Percentiles rank a stretch among this genome's conserved stretches.
phyloP scores from a whole-genome alignment of 2,113 vertebrate species.

The Actenoides hombroni region DNA sequence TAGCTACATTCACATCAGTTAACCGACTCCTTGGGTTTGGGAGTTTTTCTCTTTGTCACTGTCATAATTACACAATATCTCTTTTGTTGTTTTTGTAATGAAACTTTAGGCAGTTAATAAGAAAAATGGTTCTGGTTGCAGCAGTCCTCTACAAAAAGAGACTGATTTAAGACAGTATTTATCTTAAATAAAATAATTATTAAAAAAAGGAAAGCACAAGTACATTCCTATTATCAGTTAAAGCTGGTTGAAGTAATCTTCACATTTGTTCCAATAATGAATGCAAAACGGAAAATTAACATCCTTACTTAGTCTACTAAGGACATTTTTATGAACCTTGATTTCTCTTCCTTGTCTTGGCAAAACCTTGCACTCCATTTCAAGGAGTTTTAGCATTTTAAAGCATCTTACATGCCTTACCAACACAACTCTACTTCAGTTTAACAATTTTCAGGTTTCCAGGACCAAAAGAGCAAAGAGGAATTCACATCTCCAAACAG shows the following conservation, averaged over 20 bases:
- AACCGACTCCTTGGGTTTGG: not conserved
- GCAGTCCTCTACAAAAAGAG: not conserved
- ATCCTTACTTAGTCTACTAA: not conserved
- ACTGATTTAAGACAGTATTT: not conserved
- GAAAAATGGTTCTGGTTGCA: not conserved
- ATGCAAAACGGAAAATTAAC: not conserved
- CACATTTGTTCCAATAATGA: not conserved
- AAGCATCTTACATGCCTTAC: not conserved
- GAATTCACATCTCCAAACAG: not conserved
- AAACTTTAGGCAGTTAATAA: not conserved
- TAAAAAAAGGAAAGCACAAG: not conserved
- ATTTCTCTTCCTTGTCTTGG: not conserved
- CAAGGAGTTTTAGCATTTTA: not conserved
- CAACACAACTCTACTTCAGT: not conserved
- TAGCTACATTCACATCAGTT: not conserved
- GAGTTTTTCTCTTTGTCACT: not conserved
- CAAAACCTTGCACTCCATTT: not conserved
- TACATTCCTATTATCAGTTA: not conserved
- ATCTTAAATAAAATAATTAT: too few relatives aligned
- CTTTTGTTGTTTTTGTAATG: not conserved
- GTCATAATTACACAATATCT: not conserved
- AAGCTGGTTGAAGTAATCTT: not conserved
- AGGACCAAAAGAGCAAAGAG: not conserved
- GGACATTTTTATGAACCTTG: not conserved
- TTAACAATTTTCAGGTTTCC: not conserved